Conservation (phyloP, 2,797 vertebrate genomes). For the Dicrostonyx torquatus region DNA sequence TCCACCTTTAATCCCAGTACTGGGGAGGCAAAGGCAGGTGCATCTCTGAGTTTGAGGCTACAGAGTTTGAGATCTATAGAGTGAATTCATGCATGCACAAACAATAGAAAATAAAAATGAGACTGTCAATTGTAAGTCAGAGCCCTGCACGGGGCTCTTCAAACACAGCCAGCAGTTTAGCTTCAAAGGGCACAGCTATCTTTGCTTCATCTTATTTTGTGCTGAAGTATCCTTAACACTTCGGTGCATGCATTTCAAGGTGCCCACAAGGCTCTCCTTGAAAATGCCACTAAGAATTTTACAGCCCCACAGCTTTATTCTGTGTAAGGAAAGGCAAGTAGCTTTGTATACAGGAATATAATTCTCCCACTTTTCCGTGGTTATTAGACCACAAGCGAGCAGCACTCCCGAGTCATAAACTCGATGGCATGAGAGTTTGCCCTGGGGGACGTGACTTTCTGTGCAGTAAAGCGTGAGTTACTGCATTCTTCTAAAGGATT, state of each 20-base stretch:
- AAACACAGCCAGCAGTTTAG: background rate
- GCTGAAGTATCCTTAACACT: background rate
- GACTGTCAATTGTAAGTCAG: background rate
- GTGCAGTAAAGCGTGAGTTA: conserved; percentile 53
- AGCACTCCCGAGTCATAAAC: conserved; percentile 63
- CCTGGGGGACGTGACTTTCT: conserved; percentile 8
- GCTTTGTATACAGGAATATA: conserved; percentile 27
- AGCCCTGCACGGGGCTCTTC: background rate
- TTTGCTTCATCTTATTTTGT: conserved; percentile 11
- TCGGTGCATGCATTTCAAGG: background rate
- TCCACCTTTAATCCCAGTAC: background rate
- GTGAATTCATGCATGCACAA: background rate
- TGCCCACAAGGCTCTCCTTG: background rate
- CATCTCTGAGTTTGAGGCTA: background rate
- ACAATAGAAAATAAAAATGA: background rate
- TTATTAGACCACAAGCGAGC: conserved; percentile 56
- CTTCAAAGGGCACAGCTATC: background rate
- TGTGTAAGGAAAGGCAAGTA: conserved; percentile 22
- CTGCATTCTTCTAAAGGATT: conserved; percentile 51
- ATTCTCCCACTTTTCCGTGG: conserved; percentile 53
- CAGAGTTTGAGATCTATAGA: background rate
- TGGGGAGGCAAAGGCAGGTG: background rate
- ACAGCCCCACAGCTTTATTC: background rate
- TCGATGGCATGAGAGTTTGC: background rate
- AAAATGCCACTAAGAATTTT: conserved; percentile 62